These are phyloP conservation scores for Catamblyrhynchus diadema DNA, from an alignment of 2,797 vertebrate species.

Conservation along the genomic window DNA sequence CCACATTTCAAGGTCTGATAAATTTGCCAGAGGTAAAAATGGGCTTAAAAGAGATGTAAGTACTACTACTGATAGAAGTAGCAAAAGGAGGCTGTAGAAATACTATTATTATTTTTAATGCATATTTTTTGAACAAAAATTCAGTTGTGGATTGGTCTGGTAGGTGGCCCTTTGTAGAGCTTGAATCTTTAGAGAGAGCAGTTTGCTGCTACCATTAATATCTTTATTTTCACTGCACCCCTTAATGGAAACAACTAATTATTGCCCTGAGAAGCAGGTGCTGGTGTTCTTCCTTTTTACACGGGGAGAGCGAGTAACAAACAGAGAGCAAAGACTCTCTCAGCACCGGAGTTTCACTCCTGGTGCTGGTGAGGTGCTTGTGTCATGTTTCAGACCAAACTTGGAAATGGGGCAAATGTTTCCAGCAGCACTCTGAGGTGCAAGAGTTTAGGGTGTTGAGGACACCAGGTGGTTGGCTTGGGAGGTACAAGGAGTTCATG, in stretches of 20 bases:
- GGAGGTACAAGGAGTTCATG: fast-evolving
- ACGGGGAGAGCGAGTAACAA: background rate
- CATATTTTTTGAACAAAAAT: background rate
- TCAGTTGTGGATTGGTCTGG: background rate
- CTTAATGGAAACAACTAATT: background rate
- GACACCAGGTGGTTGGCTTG: background rate
- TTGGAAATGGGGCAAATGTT: fast-evolving
- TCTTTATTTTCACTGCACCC: background rate
- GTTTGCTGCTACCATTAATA: background rate
- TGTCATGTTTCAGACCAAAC: background rate
- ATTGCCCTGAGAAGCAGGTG: background rate
- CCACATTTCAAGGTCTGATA: constrained; percentile 18
- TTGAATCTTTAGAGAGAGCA: background rate
- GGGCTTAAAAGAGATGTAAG: background rate
- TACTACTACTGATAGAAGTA: background rate
- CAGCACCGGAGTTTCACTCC: fast-evolving
- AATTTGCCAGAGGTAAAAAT: background rate
- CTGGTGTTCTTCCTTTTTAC: background rate
- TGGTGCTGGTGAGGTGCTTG: background rate
- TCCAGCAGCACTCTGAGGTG: background rate
- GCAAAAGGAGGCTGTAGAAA: background rate
- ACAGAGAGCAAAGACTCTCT: background rate
- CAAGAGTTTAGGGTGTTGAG: background rate
- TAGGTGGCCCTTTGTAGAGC: background rate
- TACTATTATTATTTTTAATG: background rate